Base-by-base conservation (phyloP, 2,113 vertebrate species). In the Thomomys bottae region DNA sequence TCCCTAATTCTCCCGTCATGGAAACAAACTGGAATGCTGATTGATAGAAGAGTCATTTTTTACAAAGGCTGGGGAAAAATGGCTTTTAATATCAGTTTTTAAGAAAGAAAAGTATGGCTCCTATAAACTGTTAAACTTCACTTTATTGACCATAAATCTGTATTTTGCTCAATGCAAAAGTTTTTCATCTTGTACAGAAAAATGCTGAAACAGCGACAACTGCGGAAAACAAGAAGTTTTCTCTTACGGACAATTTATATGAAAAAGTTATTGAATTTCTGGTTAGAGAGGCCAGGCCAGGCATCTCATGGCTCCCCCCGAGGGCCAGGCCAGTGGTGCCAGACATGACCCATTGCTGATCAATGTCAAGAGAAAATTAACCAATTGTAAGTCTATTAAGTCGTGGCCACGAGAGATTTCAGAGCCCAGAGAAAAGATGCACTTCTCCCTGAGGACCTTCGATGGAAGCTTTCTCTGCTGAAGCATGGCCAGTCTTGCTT, bases 81-180 rank as follows among this genome's bases (percentile, higher is more conserved):
- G 96, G 97, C 96, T 98, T 98, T 98, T 98, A 97, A 97, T 97
- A 97, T 96, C 96, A 91, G 94, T 77, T 97, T 98, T 93, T 57
- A 94, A 94, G 95, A 97, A 97, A 98, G 96, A 98, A 61, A 97
- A 97, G 95, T 96, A 97, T 97, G 89, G 93, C 84, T 75, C 95
- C 97, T 97, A 97, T 97, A 98, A 98, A 97, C 97, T 97, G 98
- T 97, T 98, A 98, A 98, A 98, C 97, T 98, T 97, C 96, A 96
- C 97, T 98, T 98, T 98, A 98, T 98, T 98, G 98, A 98, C 97
- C 97, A 98, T 98, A 98, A 98, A 98, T 98, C 98, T 98, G 98
- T 98, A 97, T 97, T 98, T 98, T 98, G 98, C 97, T 98, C 98
- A 98, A 98, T 98, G 97, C 97, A 98, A 98, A 98, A 98, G 98